Percentiles rank a stretch among this genome's conserved stretches.
phyloP scores from a whole-genome alignment of 1,140 invertebrate species.

The Drosophila serrata region DNA sequence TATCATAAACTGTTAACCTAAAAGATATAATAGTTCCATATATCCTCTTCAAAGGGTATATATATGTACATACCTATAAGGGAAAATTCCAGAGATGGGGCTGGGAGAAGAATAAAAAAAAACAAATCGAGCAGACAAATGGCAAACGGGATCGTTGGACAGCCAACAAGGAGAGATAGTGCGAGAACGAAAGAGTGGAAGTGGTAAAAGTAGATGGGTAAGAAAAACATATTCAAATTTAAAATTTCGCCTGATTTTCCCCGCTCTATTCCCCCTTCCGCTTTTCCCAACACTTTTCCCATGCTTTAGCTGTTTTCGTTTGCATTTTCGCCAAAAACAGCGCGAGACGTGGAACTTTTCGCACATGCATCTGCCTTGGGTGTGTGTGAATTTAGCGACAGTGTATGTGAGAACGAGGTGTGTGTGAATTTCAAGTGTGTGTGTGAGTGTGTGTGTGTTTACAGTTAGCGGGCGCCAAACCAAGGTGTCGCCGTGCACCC shows the following conservation, averaged over 20 bases:
- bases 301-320: constrained; percentile 55
- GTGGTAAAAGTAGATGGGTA: constrained; percentile 39
- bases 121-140: constrained; percentile 53
- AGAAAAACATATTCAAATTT: constrained; percentile 83
- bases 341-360: constrained; percentile 77
- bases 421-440: constrained; percentile 11
- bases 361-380: constrained; percentile 58
- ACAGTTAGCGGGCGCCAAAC: constrained; percentile 82
- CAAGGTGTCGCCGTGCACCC: constrained; percentile 81
- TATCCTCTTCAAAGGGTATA: neutral
- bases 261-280: neutral
- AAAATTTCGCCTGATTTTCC: constrained; percentile 75
- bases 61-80: neutral
- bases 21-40: neutral
- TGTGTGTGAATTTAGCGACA: constrained; percentile 18
- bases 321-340: constrained; percentile 77
- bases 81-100: neutral
- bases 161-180: constrained; percentile 19
- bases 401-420: constrained; percentile 2
- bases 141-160: constrained; percentile 44
- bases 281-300: no score
- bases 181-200: constrained; percentile 6
- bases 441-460: constrained; percentile 74
- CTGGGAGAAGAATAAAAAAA: constrained; percentile 3
- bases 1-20: no score